phyloP scores from a whole-genome alignment of 1,140 invertebrate genomes.

The Euglossa dilemma region DNA sequence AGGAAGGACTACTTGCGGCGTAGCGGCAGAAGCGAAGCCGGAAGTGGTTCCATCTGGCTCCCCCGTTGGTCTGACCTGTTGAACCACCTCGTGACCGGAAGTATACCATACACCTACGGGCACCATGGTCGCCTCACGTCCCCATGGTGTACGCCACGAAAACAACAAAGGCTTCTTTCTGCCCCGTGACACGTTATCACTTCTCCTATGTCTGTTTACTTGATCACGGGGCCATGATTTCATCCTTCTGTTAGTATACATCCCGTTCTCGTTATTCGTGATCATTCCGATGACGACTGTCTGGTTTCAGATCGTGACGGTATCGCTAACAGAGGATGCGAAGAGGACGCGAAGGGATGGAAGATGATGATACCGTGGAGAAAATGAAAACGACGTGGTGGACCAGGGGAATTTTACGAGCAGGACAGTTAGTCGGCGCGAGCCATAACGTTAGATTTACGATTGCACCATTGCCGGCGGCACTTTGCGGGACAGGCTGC shows the following conservation, averaged over 20 bases:
- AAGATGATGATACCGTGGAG: background rate
- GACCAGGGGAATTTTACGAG: slow-evolving; percentile 10
- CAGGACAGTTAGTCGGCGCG: background rate
- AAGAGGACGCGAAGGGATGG: background rate
- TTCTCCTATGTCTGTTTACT: slow-evolving; percentile 64
- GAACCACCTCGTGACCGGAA: slow-evolving; percentile 83
- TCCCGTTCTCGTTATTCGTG: slow-evolving; percentile 10
- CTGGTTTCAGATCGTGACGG: background rate
- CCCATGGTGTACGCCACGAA: slow-evolving; percentile 56
- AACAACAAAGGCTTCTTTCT: slow-evolving; percentile 80
- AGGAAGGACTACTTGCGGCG: slow-evolving; percentile 10
- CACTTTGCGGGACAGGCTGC: slow-evolving; percentile 68
- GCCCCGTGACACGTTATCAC: slow-evolving; percentile 72
- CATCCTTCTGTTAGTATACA: background rate
- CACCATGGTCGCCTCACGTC: slow-evolving; percentile 61
- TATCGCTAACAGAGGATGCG: too few relatives aligned
- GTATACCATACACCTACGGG: slow-evolving; percentile 78
- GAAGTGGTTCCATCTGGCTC: slow-evolving; percentile 83
- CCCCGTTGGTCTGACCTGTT: slow-evolving; percentile 82
- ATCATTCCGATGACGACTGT: background rate
- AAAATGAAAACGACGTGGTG: background rate
- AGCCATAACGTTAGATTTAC: slow-evolving; percentile 62
- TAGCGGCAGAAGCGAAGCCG: slow-evolving; percentile 67
- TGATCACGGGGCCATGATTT: slow-evolving; percentile 64
- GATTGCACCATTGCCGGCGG: slow-evolving; percentile 59